A percentile compares a stretch with the other conserved stretches of the same genome.
These are phyloP conservation scores for Sinelater perroti DNA, from an alignment of 2,888 invertebrate genomes.

Conservation along the genomic window DNA sequence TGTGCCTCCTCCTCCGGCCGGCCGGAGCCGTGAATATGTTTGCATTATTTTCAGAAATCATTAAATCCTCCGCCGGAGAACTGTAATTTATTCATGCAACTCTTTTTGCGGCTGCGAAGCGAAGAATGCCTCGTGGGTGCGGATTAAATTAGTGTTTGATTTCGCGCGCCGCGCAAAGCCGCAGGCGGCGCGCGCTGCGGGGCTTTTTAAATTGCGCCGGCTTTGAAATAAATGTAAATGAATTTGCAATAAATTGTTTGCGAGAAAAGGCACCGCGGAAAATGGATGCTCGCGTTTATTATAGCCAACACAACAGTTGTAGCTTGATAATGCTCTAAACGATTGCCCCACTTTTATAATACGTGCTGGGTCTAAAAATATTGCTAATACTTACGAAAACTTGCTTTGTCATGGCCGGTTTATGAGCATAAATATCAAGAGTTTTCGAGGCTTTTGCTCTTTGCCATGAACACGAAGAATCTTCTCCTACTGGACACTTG, in stretches of 20 bases:
- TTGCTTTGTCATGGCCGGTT: no score
- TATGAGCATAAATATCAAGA: no score
- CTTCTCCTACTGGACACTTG: no score
- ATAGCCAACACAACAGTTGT: no score
- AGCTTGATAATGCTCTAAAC: no score
- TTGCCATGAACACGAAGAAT: no score
- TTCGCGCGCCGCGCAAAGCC: slow-evolving; percentile 10
- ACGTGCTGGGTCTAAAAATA: no score
- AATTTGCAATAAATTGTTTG: not conserved
- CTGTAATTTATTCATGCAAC: slow-evolving; percentile 24
- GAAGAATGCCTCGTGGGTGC: slow-evolving; percentile 12
- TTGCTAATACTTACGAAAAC: no score
- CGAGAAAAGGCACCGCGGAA: not conserved
- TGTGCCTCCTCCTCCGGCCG: not conserved
- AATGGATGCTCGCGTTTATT: no score
- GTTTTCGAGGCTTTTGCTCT: no score
- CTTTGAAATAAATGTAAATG: slow-evolving; percentile 6
- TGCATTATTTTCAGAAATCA: slow-evolving; percentile 20
- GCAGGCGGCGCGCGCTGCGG: not conserved
- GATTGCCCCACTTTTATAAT: no score
- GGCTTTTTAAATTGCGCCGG: not conserved
- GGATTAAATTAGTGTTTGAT: slow-evolving; percentile 21
- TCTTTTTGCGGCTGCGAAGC: slow-evolving; percentile 16
- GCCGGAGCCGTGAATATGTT: slow-evolving; percentile 7
- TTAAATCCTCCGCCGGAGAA: slow-evolving; percentile 11